Evolutionary conservation across 2,888 invertebrate species (phyloP).

Genomic region (Drosophila pseudotakahashii): DNA sequence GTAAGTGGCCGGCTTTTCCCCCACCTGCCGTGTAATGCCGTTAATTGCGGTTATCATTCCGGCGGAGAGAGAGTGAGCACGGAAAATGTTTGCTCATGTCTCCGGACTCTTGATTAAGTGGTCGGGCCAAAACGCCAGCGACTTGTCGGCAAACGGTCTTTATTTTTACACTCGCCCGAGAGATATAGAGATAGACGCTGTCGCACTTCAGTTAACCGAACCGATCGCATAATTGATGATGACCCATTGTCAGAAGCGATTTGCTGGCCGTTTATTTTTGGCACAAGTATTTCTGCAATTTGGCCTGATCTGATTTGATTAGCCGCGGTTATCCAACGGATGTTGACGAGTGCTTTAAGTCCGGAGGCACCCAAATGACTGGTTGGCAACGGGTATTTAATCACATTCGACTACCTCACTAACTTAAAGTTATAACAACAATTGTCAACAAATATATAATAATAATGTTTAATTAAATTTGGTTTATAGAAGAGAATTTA

Average conservation of each 20-base stretch:
- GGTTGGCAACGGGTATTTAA: neutral
- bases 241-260: conserved; percentile 42
- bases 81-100: conserved; percentile 77
- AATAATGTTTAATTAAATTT: too few relatives aligned
- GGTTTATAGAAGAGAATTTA: too few relatives aligned
- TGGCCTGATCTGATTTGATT: conserved; percentile 28
- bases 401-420: too few relatives aligned
- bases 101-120: conserved; percentile 78
- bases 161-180: conserved; percentile 63
- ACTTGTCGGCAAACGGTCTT: conserved; percentile 24
- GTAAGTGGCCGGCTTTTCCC: conserved; percentile 58
- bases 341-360: conserved; percentile 19
- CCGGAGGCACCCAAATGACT: neutral
- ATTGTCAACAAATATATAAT: too few relatives aligned
- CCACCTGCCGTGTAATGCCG: conserved; percentile 45
- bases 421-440: neutral
- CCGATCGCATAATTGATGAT: conserved; percentile 73
- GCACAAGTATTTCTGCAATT: conserved; percentile 22
- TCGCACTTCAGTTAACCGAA: conserved; percentile 45
- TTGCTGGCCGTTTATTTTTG: conserved; percentile 51
- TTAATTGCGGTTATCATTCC: conserved; percentile 69
- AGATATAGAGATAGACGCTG: conserved; percentile 57
- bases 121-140: conserved; percentile 45
- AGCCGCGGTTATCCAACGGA: conserved; percentile 21
- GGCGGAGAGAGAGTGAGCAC: conserved; percentile 14